phyloP scores from a whole-genome alignment of 2,113 vertebrate species.

The Gallinago jamesoni region DNA sequence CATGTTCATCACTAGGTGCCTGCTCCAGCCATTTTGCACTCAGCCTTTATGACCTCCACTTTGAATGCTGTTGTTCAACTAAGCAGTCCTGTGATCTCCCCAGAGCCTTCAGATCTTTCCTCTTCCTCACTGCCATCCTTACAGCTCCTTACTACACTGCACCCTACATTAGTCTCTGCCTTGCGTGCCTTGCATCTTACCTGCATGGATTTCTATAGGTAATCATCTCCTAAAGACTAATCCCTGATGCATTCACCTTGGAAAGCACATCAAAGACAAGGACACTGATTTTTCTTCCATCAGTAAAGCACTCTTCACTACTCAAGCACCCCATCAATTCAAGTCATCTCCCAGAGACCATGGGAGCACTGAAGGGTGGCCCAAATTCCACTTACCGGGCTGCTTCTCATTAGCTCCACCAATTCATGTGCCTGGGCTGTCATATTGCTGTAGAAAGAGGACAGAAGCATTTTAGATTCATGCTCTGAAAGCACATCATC shows the following conservation, averaged over 20 bases:
- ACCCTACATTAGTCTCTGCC: neutral
- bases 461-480: neutral
- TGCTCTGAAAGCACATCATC: neutral
- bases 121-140: neutral
- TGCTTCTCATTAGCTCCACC: constrained; percentile 79
- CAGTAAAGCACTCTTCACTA: neutral
- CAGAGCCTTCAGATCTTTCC: neutral
- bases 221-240: neutral
- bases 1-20: neutral
- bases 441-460: constrained; percentile 76
- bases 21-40: neutral
- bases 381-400: constrained; percentile 74
- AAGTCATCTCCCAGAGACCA: neutral
- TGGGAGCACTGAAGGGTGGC: fast-evolving
- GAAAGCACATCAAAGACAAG: neutral
- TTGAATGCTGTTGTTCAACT: neutral
- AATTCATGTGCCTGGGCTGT: constrained; percentile 79
- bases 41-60: neutral
- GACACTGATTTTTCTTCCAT: neutral
- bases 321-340: neutral
- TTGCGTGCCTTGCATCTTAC: neutral
- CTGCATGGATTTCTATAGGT: neutral
- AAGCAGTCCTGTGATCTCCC: neutral
- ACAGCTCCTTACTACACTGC: neutral
- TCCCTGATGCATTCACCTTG: neutral